These are phyloP conservation scores for Chrysocyon brachyurus DNA, from an alignment of 2,797 vertebrate genomes.

Conservation along the genomic window DNA sequence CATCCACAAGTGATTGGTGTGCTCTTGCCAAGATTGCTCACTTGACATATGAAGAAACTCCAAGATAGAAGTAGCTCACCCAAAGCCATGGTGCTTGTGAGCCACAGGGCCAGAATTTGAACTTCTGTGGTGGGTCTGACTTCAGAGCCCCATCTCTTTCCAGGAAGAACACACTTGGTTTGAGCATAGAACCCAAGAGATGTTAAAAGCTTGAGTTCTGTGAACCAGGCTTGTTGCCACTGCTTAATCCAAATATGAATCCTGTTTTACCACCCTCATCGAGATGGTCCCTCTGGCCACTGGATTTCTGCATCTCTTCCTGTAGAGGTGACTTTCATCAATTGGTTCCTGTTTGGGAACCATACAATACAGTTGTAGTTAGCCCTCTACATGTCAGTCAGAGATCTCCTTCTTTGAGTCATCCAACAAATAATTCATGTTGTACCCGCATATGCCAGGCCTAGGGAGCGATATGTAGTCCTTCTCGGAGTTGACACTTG, in stretches of 20 bases:
- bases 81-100: not conserved
- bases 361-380: fast-evolving
- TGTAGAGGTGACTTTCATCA: fast-evolving
- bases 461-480: not conserved
- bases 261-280: not conserved
- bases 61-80: not conserved
- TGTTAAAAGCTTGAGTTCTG: not conserved
- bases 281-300: not conserved
- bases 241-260: not conserved
- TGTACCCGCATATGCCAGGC: fast-evolving
- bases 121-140: not conserved
- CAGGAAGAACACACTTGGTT: not conserved
- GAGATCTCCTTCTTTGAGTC: not conserved
- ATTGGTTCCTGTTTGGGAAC: not conserved
- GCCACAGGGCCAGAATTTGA: not conserved
- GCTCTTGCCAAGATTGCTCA: not conserved
- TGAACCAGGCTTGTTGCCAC: not conserved
- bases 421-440: too few relatives aligned
- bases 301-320: not conserved
- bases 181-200: not conserved
- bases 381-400: not conserved
- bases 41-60: not conserved
- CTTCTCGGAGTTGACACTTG: not conserved
- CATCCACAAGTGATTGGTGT: too few relatives aligned
- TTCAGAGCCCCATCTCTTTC: not conserved